Evolutionary conservation across 2,113 vertebrate genomes (phyloP).

Genomic region (Cisticola juncidis): DNA sequence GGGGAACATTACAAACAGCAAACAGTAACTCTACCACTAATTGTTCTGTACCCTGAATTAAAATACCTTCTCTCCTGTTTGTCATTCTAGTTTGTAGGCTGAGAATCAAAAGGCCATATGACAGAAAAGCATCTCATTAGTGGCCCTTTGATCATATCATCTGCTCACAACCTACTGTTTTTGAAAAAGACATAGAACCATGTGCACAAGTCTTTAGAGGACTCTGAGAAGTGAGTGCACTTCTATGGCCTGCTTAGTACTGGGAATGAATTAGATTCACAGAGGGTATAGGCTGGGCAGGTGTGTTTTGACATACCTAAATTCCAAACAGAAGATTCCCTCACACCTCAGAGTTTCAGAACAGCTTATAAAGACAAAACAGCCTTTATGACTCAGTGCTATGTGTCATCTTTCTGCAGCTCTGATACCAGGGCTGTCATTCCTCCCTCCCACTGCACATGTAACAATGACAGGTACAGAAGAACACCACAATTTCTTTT

Average conservation of each 20-base stretch:
- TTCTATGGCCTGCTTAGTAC: not conserved
- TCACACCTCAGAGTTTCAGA: not conserved
- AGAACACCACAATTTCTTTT: not conserved
- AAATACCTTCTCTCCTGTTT: not conserved
- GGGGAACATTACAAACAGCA: not conserved
- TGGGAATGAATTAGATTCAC: not conserved
- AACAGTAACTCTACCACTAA: not conserved
- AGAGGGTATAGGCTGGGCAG: not conserved
- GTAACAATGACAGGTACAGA: slow-evolving; percentile 10
- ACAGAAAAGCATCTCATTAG: not conserved
- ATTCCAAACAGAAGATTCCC: not conserved
- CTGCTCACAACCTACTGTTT: not conserved
- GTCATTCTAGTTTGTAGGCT: not conserved
- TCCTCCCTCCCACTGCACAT: not conserved
- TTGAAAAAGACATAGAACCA: not conserved
- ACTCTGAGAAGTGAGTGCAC: not conserved
- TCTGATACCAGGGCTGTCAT: slow-evolving; percentile 24
- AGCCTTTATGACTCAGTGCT: slow-evolving; percentile 9
- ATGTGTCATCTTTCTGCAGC: not conserved
- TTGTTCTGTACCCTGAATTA: not conserved
- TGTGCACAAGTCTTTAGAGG: not conserved
- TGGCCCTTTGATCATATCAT: not conserved
- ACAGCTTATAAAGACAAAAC: slow-evolving; percentile 22
- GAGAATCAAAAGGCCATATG: not conserved
- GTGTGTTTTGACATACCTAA: not conserved